phyloP scores from a whole-genome alignment of 2,113 vertebrate genomes.

The Cyprinodon brontotheroides region DNA sequence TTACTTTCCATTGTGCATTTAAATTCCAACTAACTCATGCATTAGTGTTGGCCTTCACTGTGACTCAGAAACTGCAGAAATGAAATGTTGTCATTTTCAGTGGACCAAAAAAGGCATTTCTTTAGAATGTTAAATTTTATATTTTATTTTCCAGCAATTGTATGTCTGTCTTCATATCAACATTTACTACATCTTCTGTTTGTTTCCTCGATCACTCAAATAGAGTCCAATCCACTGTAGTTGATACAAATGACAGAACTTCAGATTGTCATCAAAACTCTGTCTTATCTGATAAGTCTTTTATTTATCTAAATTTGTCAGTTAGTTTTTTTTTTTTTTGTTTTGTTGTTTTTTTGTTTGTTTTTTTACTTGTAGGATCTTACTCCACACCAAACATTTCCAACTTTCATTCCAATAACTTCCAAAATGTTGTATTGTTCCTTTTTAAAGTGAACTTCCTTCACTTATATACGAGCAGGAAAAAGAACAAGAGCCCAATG shows the following conservation, averaged over 20 bases:
- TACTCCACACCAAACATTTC: background rate
- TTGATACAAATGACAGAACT: background rate
- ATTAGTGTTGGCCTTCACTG: background rate
- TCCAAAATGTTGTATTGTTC: conserved; percentile 4
- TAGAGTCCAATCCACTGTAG: background rate
- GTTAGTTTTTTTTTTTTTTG: background rate
- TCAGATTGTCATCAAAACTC: background rate
- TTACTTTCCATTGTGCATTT: background rate
- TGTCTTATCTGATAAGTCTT: background rate
- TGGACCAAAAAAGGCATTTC: background rate
- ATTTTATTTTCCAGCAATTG: background rate
- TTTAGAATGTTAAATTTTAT: background rate
- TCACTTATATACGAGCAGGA: conserved; percentile 30
- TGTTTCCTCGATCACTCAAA: background rate
- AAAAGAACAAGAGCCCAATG: conserved; percentile 23
- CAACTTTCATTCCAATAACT: background rate
- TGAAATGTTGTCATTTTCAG: background rate
- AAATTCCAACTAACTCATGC: background rate
- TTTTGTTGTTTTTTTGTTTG: background rate
- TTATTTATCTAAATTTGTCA: background rate
- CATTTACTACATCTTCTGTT: background rate
- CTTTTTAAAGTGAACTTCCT: conserved; percentile 17
- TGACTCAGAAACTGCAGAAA: background rate
- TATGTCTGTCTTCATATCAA: background rate
- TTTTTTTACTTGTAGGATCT: background rate